Evolutionary conservation across 1,140 invertebrate genomes (phyloP).

Genomic region (Portunus trituberculatus): DNA sequence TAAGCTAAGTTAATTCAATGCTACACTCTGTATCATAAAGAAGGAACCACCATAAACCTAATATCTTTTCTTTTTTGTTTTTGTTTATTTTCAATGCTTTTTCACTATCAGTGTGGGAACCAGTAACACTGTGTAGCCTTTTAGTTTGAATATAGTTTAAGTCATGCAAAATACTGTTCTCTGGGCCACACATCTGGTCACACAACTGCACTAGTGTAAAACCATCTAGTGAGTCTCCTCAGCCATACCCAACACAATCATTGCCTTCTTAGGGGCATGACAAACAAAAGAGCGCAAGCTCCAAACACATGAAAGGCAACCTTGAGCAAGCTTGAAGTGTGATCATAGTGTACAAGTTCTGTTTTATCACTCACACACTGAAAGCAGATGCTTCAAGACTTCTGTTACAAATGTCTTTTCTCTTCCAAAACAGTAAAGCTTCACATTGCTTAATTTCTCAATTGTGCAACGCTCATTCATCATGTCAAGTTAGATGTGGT

Average conservation of each 20-base stretch:
- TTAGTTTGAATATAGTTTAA: neutral
- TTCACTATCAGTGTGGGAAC: neutral
- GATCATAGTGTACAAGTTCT: neutral
- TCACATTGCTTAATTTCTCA: neutral
- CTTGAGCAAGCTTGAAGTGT: slow-evolving; percentile 20
- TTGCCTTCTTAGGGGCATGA: neutral
- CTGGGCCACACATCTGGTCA: neutral
- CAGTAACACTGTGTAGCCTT: neutral
- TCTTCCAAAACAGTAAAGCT: neutral
- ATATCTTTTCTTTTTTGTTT: too few relatives aligned
- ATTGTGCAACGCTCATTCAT: neutral
- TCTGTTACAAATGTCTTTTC: neutral
- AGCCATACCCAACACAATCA: neutral
- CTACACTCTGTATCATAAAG: neutral
- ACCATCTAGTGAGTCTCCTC: neutral
- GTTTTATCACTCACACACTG: neutral
- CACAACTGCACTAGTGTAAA: neutral
- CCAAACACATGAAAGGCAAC: slow-evolving; percentile 10
- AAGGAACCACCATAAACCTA: neutral
- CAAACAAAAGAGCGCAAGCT: neutral
- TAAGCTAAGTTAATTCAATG: neutral
- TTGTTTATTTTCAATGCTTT: neutral
- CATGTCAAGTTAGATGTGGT: neutral
- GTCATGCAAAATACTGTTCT: neutral
- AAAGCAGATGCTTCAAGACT: neutral